Conservation (phyloP, 2,113 vertebrate genomes). For the Boleophthalmus pectinirostris region DNA sequence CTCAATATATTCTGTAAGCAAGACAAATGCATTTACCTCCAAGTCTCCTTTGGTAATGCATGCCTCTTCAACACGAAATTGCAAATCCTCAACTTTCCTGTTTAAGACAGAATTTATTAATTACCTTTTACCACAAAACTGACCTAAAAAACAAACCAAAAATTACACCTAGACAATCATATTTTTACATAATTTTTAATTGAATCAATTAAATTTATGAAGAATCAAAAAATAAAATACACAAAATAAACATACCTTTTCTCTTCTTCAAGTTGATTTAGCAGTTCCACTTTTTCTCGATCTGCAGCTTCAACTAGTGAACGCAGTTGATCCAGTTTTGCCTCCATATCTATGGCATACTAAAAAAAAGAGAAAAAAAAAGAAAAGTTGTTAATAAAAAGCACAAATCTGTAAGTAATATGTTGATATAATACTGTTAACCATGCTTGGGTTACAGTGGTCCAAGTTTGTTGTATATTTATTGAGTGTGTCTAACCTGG, state of each 20-base stretch:
- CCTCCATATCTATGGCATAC: slow-evolving; percentile 85
- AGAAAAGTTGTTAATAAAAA: not conserved
- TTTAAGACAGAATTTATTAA: slow-evolving; percentile 22
- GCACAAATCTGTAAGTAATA: no score
- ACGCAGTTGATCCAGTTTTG: slow-evolving; percentile 94
- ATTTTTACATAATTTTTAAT: not conserved
- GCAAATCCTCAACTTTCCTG: slow-evolving; percentile 97
- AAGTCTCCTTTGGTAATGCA: slow-evolving; percentile 98
- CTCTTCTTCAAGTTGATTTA: slow-evolving; percentile 97
- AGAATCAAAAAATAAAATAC: no score
- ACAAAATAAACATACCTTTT: slow-evolving; percentile 80
- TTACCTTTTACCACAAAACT: not conserved
- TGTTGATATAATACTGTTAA: not conserved
- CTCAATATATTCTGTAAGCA: not conserved
- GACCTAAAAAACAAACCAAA: not conserved
- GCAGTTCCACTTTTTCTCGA: slow-evolving; percentile 93
- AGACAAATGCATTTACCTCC: slow-evolving; percentile 83
- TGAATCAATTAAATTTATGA: not conserved
- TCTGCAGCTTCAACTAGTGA: slow-evolving; percentile 94
- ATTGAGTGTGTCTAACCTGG: slow-evolving; percentile 78
- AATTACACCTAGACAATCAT: not conserved
- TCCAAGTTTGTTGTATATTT: not conserved
- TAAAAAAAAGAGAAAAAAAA: slow-evolving; percentile 20
- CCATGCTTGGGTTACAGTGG: not conserved
- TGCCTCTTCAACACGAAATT: slow-evolving; percentile 97